Conservation (phyloP, 2,888 invertebrate species). For the Drosophila subquinaria region DNA sequence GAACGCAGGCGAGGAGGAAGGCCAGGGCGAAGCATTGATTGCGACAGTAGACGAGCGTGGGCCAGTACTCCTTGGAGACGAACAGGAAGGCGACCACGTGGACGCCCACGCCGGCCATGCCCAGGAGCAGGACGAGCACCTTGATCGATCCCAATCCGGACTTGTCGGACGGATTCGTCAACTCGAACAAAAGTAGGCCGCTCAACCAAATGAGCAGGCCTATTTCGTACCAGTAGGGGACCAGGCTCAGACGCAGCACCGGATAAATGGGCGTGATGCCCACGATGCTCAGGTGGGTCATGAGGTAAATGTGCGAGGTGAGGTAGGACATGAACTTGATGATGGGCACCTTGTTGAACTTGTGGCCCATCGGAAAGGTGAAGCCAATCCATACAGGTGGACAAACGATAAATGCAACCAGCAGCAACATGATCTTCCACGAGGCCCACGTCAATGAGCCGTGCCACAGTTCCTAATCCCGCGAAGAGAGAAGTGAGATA, state of each 20-base stretch:
- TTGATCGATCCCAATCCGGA: conserved; percentile 98
- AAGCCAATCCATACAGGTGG: conserved; percentile 98
- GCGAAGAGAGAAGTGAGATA: conserved; percentile 48
- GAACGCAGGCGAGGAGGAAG: conserved; percentile 97
- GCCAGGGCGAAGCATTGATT: conserved; percentile 99
- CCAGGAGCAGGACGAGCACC: conserved; percentile 93
- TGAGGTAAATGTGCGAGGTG: conserved; percentile 98
- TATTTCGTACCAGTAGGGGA: conserved; percentile 99
- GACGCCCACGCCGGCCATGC: conserved; percentile 95
- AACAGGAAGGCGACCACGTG: conserved; percentile 93
- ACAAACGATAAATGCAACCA: conserved; percentile 96
- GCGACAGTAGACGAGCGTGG: conserved; percentile 95
- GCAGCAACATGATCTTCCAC: conserved; percentile 96
- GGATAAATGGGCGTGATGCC: conserved; percentile 95
- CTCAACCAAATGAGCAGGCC: conserved; percentile 97
- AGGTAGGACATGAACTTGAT: conserved; percentile 99
- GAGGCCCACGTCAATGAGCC: conserved; percentile 98
- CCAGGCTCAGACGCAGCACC: conserved; percentile 91
- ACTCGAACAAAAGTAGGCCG: conserved; percentile 96
- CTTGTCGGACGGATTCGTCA: conserved; percentile 99
- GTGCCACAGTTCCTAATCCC: conserved; percentile 96
- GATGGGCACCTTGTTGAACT: conserved; percentile 99
- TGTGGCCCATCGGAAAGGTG: conserved; percentile 97
- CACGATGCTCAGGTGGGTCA: conserved; percentile 95
- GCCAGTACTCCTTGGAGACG: conserved; percentile 90